Evolutionary conservation across 1,140 invertebrate genomes (phyloP).

Genomic region (roundworm (Caenorhabditis elegans)): DNA sequence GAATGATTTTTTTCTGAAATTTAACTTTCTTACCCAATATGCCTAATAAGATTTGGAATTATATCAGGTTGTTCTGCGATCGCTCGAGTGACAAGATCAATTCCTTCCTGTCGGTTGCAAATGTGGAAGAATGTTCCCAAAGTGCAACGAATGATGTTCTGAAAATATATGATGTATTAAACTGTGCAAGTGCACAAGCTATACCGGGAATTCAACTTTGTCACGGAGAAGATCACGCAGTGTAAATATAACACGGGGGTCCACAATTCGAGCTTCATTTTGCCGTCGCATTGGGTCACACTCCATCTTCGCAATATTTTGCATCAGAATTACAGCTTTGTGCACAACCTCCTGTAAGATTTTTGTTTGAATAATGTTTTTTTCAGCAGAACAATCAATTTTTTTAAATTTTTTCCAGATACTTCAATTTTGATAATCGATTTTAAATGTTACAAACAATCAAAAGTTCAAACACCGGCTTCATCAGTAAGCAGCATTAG

Average conservation of each 20-base stretch:
- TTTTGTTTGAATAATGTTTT: too few relatives aligned
- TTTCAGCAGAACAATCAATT: too few relatives aligned
- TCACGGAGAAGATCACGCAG: background rate
- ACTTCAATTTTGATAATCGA: too few relatives aligned
- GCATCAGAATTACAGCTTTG: slow-evolving; percentile 24
- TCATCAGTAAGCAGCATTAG: too few relatives aligned
- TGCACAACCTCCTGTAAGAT: slow-evolving; percentile 3
- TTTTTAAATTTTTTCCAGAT: too few relatives aligned
- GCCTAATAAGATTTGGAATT: slow-evolving; percentile 13
- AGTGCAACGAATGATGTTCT: slow-evolving; percentile 29
- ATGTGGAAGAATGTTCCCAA: slow-evolving; percentile 4
- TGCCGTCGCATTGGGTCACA: background rate
- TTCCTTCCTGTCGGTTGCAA: slow-evolving; percentile 17
- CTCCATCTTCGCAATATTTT: slow-evolving; percentile 35
- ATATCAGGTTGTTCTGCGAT: slow-evolving; percentile 7
- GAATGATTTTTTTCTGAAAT: background rate
- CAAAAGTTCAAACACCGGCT: too few relatives aligned
- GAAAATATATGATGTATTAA: background rate
- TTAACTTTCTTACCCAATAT: background rate
- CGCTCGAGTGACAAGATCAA: background rate
- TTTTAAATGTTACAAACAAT: too few relatives aligned
- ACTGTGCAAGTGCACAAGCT: too few relatives aligned
- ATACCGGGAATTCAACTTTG: background rate
- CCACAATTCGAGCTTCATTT: background rate
- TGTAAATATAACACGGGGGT: background rate